Evolutionary conservation across 1,140 invertebrate genomes (phyloP), one percentile per base, ranked within the genome.

Genomic region (Potamilus streckersoni): DNA sequence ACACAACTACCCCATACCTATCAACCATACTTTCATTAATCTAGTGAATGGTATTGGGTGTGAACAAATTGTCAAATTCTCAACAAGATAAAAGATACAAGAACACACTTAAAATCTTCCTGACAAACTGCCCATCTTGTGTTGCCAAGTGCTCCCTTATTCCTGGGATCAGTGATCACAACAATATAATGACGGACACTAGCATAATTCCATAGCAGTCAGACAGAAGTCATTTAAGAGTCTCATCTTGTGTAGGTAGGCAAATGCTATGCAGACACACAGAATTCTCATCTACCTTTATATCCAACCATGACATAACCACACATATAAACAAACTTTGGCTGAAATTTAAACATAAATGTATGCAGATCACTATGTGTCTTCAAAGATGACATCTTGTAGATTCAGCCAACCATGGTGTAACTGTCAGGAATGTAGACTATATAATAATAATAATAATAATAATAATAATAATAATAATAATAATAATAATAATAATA

Each of bases 91-190:
- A 23, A 20, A 64, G 71, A 16, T 8, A 16, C 14, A 55, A 60
- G 0, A 74, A 49, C 13, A 74, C 27, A 8, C 73, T 69, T 49
- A 65, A 68, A 27, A 61, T 68, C 15, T 68, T 74, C 56, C 55
- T 57, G 6, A 74, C 64, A 11, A 74, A 74, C 64, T 58, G 73
- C 20, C 65, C 73, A 59, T 74, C 65, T 20, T 58, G 68, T 27
- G 14, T 74, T 11, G n/a, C 20, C 23, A 74, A 49, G 27, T 63
- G 60, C n/a, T 49, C 49, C 11, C 12, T 38, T 8, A 73, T 73
- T 20, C 64, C 62, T 12, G 73, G 73, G 16, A 8, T 73, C 15
- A 61, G 73, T 74, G 66, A 74, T 67, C 73, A 74, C 55, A 58
- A 69, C 31, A 74, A 61, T 27, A 56, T 67, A 2, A 27, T 74